Percentiles rank a stretch among this genome's conserved stretches.
phyloP scores from a whole-genome alignment of 2,113 vertebrate species.

The Craseonycteris thonglongyai region DNA sequence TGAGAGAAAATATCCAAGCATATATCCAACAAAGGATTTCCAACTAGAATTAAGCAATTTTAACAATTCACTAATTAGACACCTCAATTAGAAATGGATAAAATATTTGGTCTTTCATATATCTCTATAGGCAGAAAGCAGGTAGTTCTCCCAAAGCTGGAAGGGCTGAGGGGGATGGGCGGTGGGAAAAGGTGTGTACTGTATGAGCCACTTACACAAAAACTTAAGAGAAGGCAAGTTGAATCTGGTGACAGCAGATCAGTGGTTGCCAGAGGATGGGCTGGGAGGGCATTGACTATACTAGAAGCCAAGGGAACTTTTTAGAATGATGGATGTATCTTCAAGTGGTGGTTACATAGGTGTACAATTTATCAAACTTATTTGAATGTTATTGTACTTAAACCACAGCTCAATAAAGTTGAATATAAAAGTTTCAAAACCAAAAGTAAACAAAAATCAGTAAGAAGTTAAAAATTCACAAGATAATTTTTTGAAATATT shows the following conservation, averaged over 20 bases:
- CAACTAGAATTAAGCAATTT: neutral
- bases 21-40: neutral
- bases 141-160: neutral
- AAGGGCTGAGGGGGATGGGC: neutral
- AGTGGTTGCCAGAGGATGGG: neutral
- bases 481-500: neutral
- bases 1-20: neutral
- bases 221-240: neutral
- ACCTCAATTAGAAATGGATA: neutral
- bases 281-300: neutral
- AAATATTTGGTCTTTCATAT: neutral
- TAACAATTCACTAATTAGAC: neutral
- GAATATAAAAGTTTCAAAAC: neutral
- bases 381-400: neutral
- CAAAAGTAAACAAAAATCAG: neutral
- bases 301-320: neutral
- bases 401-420: neutral
- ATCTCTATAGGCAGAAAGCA: too few relatives aligned
- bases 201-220: neutral
- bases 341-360: neutral
- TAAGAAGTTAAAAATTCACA: neutral
- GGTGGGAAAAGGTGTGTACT: too few relatives aligned
- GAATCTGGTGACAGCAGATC: neutral
- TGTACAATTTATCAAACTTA: neutral
- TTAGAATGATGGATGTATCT: neutral